These are phyloP conservation scores for Heterodera carotae DNA, from an alignment of 1,140 invertebrate genomes.

Conservation along the genomic window DNA sequence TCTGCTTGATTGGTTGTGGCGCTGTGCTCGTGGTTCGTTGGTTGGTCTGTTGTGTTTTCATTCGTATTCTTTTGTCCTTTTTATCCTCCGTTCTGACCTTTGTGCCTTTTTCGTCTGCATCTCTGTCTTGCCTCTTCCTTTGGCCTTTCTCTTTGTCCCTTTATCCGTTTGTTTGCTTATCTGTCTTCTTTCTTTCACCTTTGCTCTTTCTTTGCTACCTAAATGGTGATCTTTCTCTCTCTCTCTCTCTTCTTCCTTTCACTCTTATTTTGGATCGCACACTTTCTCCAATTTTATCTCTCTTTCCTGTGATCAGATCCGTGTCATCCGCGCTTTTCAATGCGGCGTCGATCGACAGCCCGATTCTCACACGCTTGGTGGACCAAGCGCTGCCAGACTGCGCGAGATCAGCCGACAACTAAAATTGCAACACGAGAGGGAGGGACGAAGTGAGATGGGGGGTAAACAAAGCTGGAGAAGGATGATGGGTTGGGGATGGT, in stretches of 20 bases:
- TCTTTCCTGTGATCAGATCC: slow-evolving; percentile 56
- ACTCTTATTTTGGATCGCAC: background rate
- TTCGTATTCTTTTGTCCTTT: background rate
- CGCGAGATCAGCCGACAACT: slow-evolving; percentile 64
- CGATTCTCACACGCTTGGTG: slow-evolving; percentile 50
- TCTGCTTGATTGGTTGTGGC: slow-evolving; percentile 29
- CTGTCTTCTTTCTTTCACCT: background rate
- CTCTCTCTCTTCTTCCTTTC: background rate
- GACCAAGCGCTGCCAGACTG: slow-evolving; percentile 61
- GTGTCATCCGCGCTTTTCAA: slow-evolving; percentile 64
- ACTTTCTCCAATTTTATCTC: background rate
- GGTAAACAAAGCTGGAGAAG: too few relatives aligned
- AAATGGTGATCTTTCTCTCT: background rate
- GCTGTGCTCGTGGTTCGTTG: slow-evolving; percentile 17
- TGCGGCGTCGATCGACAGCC: slow-evolving; percentile 59
- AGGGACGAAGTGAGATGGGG: slow-evolving; percentile 42
- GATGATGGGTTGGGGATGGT: too few relatives aligned
- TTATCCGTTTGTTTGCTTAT: too few relatives aligned
- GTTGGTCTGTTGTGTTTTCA: slow-evolving; percentile 19
- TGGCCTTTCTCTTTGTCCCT: background rate
- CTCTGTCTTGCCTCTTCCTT: background rate
- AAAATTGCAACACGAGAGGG: slow-evolving; percentile 60
- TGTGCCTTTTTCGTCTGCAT: background rate
- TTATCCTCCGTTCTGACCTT: background rate
- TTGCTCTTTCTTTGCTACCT: background rate